phyloP scores from a whole-genome alignment of 2,797 vertebrate genomes.

The Rhinatrema bivittatum region DNA sequence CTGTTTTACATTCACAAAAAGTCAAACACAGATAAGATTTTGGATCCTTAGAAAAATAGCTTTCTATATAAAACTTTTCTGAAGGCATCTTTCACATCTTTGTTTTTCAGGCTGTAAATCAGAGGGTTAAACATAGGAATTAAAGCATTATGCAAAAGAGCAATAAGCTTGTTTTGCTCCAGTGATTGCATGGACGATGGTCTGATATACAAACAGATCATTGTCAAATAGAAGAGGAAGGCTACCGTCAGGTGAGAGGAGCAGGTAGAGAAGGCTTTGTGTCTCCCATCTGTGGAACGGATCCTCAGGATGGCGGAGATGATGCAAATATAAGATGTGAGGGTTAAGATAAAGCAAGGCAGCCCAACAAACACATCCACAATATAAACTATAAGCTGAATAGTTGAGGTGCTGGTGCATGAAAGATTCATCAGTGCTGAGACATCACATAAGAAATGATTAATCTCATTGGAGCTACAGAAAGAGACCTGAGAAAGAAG shows the following conservation, averaged over 20 bases:
- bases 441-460: too few relatives aligned
- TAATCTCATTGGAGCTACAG: too few relatives aligned
- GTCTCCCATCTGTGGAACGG: neutral
- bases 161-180: slow-evolving; percentile 18
- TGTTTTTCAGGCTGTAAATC: slow-evolving; percentile 23
- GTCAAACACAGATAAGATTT: too few relatives aligned
- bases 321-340: slow-evolving; percentile 3
- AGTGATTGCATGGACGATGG: slow-evolving; percentile 5
- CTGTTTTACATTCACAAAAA: too few relatives aligned
- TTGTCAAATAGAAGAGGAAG: neutral
- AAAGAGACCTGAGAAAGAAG: slow-evolving; percentile 13
- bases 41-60: too few relatives aligned
- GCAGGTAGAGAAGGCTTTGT: too few relatives aligned
- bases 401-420: slow-evolving; percentile 2
- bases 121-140: slow-evolving; percentile 13
- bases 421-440: slow-evolving; percentile 15
- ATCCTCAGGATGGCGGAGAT: slow-evolving; percentile 1
- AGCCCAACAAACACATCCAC: slow-evolving; percentile 1
- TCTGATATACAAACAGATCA: slow-evolving; percentile 2
- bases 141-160: too few relatives aligned
- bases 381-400: slow-evolving; percentile 19
- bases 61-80: neutral
- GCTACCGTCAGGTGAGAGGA: slow-evolving; percentile 8
- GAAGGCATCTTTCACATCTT: slow-evolving; percentile 6
- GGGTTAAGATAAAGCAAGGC: neutral